These are phyloP conservation scores for Aphyosemion australe DNA, from an alignment of 2,113 vertebrate genomes.

Conservation along the genomic window DNA sequence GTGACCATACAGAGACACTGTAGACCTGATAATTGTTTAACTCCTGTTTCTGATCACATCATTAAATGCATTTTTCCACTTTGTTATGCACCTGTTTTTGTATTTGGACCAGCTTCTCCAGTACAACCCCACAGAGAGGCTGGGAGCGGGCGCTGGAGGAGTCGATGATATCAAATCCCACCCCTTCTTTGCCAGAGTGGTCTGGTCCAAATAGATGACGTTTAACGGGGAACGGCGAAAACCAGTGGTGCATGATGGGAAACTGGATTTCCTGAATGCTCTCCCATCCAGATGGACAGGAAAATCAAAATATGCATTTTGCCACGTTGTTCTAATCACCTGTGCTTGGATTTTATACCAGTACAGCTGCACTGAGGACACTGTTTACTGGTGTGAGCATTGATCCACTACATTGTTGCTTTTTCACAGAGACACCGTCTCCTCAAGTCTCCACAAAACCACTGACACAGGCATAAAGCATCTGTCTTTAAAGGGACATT, in stretches of 20 bases:
- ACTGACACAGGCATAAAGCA: constrained; percentile 16
- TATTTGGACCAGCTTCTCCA: constrained; percentile 87
- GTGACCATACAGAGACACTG: not conserved
- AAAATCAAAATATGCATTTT: constrained; percentile 24
- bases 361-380: constrained; percentile 43
- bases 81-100: not conserved
- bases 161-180: constrained; percentile 98
- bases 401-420: constrained; percentile 35
- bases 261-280: not conserved
- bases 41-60: too few relatives aligned
- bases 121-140: constrained; percentile 92
- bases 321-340: not conserved
- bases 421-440: constrained; percentile 5
- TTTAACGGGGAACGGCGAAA: constrained; percentile 11
- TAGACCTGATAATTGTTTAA: too few relatives aligned
- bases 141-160: constrained; percentile 91
- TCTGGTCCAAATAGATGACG: constrained; percentile 82
- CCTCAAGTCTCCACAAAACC: constrained; percentile 2
- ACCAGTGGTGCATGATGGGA: constrained; percentile 27
- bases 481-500: not conserved
- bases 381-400: constrained; percentile 31
- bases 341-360: not conserved
- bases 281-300: constrained; percentile 9
- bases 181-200: constrained; percentile 90
- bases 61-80: not conserved